These are phyloP conservation scores for Hydraecia micacea DNA, from an alignment of 2,888 invertebrate species.

Conservation along the genomic window DNA sequence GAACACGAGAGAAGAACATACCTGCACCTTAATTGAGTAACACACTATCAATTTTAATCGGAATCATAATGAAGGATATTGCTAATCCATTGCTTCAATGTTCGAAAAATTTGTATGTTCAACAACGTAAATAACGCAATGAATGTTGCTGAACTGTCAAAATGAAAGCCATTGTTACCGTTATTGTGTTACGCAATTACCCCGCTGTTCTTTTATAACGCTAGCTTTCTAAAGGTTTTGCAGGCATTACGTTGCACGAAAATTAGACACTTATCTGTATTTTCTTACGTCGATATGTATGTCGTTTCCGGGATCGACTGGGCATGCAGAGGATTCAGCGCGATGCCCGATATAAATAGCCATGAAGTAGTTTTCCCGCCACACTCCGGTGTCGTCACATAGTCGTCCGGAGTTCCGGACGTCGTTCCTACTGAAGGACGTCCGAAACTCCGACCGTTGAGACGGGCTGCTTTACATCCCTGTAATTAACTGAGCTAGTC, in stretches of 20 bases:
- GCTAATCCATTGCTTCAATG: too few relatives aligned
- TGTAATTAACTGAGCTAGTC: too few relatives aligned
- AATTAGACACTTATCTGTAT: too few relatives aligned
- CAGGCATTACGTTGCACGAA: background rate
- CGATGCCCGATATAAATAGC: slow-evolving; percentile 46
- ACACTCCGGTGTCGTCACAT: slow-evolving; percentile 30
- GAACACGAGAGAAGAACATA: background rate
- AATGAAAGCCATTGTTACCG: too few relatives aligned
- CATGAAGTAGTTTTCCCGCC: slow-evolving; percentile 41
- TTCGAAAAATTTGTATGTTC: too few relatives aligned
- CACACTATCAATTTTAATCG: too few relatives aligned
- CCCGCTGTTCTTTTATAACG: too few relatives aligned
- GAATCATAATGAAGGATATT: too few relatives aligned
- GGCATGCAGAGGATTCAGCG: slow-evolving; percentile 19
- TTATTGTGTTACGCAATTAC: too few relatives aligned
- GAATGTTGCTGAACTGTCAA: too few relatives aligned
- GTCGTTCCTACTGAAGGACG: background rate
- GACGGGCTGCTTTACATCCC: slow-evolving; percentile 7
- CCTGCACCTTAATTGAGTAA: too few relatives aligned
- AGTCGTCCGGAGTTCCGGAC: background rate
- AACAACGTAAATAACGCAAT: too few relatives aligned
- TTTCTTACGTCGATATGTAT: background rate
- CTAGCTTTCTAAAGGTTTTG: background rate
- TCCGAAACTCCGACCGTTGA: slow-evolving; percentile 12
- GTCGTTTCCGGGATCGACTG: background rate